Percentiles rank a stretch among this genome's conserved stretches.
phyloP scores from a whole-genome alignment of 2,888 invertebrate genomes.

The Notodonta ziczac region DNA sequence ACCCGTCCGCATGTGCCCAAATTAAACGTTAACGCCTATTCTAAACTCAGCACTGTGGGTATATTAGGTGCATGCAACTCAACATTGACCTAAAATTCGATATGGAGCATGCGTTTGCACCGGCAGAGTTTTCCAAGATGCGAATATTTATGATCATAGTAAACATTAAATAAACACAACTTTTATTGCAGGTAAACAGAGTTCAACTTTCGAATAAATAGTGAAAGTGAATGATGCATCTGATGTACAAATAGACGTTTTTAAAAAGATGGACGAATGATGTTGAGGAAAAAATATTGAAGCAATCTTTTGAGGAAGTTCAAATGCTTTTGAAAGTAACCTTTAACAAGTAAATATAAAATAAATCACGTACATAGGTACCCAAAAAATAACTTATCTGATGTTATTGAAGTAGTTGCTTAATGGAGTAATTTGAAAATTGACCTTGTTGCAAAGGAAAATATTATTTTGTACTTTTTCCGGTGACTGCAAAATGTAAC shows the following conservation, averaged over 20 bases:
- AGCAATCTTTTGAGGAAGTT: not conserved
- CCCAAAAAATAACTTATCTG: not conserved
- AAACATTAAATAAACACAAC: constrained; percentile 6
- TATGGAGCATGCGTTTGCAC: constrained; percentile 17
- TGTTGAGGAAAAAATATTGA: not conserved
- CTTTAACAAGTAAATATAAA: not conserved
- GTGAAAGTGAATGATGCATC: constrained; percentile 14
- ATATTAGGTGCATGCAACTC: constrained; percentile 1
- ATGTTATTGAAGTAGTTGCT: not conserved
- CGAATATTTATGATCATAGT: constrained; percentile 5
- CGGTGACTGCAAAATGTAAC: no score
- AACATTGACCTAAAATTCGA: constrained; percentile 26
- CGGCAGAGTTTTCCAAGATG: not conserved
- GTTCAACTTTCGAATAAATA: not conserved
- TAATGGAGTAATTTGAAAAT: no score
- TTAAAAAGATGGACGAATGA: constrained; percentile 1
- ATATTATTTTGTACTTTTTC: no score
- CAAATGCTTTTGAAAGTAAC: not conserved
- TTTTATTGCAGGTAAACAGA: not conserved
- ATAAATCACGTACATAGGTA: not conserved
- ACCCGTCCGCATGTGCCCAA: not conserved
- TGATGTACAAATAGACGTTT: not conserved
- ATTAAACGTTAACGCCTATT: constrained; percentile 11
- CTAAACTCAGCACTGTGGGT: constrained; percentile 14
- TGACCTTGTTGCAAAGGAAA: no score